Evolutionary conservation across 2,888 invertebrate genomes (phyloP).

Genomic region (Eristalis tenax): DNA sequence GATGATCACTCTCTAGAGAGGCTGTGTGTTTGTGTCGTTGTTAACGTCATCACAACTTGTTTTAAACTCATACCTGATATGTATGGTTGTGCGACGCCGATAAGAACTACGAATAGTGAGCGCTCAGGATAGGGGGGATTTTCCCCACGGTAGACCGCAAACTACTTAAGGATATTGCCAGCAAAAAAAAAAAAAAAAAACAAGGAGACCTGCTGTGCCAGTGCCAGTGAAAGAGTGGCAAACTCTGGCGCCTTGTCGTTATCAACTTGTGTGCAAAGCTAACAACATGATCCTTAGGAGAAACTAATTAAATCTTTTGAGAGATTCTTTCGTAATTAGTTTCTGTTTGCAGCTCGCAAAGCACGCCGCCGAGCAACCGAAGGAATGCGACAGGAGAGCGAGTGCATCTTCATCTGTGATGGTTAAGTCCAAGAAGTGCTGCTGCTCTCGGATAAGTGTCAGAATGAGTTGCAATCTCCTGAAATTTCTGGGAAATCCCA

Average conservation of each 20-base stretch:
- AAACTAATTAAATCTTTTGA: conserved; percentile 73
- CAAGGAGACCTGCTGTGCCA: conserved; percentile 4
- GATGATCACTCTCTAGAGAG: conserved; percentile 42
- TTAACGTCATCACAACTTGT: conserved; percentile 63
- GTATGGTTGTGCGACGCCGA: conserved; percentile 16
- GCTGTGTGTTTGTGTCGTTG: conserved; percentile 44
- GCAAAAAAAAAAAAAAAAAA: conserved; percentile 22
- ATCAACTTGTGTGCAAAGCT: conserved; percentile 69
- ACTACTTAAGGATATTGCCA: conserved; percentile 54
- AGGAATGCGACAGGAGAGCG: conserved; percentile 18
- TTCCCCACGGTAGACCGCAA: conserved; percentile 56
- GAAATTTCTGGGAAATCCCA: neutral
- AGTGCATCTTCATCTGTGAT: neutral
- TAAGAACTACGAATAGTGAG: conserved; percentile 10
- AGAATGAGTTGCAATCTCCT: neutral
- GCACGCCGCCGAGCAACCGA: neutral
- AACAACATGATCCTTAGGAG: conserved; percentile 69
- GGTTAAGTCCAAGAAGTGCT: neutral
- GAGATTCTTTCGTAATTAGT: conserved; percentile 73
- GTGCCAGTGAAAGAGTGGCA: conserved; percentile 30
- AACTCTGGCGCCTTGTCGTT: conserved; percentile 61
- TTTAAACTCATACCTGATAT: conserved; percentile 63
- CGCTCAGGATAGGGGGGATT: conserved; percentile 11
- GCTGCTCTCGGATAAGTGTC: neutral
- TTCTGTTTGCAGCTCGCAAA: conserved; percentile 54